phyloP scores from a whole-genome alignment of 2,888 invertebrate species.

The Didymodactylos carnosus region DNA sequence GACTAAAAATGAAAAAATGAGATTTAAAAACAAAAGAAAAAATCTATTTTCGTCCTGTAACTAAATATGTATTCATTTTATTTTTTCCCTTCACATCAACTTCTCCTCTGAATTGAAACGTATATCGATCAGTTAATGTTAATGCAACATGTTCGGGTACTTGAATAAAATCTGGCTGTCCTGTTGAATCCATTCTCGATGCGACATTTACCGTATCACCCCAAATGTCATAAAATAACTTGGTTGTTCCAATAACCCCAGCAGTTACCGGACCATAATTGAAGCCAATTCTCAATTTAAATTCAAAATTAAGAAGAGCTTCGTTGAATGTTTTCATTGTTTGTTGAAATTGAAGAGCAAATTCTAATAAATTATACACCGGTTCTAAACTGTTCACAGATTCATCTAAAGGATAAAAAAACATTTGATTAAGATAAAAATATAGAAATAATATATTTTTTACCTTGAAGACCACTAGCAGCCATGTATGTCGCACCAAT shows the following conservation, averaged over 20 bases:
- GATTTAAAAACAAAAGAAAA: too few relatives aligned
- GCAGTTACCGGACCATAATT: not conserved
- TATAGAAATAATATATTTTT: too few relatives aligned
- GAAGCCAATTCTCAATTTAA: conserved; percentile 22
- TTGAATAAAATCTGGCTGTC: conserved; percentile 36
- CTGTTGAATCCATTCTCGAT: conserved; percentile 87
- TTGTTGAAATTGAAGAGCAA: conserved; percentile 66
- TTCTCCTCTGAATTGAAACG: conserved; percentile 69
- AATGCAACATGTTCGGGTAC: conserved; percentile 33
- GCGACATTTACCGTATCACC: conserved; percentile 94
- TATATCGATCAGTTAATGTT: conserved; percentile 51
- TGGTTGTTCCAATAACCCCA: conserved; percentile 77
- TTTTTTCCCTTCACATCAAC: conserved; percentile 92
- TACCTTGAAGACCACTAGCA: conserved; percentile 75
- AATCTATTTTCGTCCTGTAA: too few relatives aligned
- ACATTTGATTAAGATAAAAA: too few relatives aligned
- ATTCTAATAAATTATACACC: conserved; percentile 53
- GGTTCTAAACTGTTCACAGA: too few relatives aligned
- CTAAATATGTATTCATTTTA: conserved; percentile 75
- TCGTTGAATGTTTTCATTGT: conserved; percentile 21
- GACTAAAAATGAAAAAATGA: too few relatives aligned
- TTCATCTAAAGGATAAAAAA: too few relatives aligned
- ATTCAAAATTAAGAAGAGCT: conserved; percentile 32
- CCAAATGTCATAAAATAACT: conserved; percentile 91
- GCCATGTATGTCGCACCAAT: conserved; percentile 95